Base-by-base conservation (phyloP, 2,113 vertebrate species). In the Grammomys surdaster region DNA sequence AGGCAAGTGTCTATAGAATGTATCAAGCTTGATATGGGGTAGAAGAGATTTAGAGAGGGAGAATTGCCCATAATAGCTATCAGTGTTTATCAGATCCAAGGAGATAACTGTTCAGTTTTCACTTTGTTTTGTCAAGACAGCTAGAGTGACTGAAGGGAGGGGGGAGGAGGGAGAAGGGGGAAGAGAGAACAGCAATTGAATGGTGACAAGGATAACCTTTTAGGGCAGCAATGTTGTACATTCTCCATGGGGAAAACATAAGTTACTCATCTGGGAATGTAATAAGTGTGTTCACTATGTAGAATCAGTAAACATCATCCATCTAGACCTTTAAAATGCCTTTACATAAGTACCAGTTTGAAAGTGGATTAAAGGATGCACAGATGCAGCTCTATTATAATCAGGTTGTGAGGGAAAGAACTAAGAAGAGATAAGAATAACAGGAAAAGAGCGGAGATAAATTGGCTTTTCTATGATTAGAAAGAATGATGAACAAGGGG, bases 101-200 rank as follows among this genome's bases (percentile, higher is more conserved):
- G 43, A 96, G 46, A 73, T 96, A 96, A 95, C 91, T 96, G 84
- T 92, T 96, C 75, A 91, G 43, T 88, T 91, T 88, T 96, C n/a
- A 90, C 78, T 95, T 96, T 51, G 82, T 91, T 95, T 96, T 94
- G 51, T 77, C 93, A 93, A 48, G 56, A 60, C 63, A 78, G 76
- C 67, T 51, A 93, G 84, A 97, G 58, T 77, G 75, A 24, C 75
- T 51, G 84, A 16, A 86, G 51, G 56, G 19, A 70, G 82, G 91
- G 54, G 2, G 51, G 36, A 2, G 81, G 36, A 88, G 58, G 65
- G 24, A 73, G 46, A n/a, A 63, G 85, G 90, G 36, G 89, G 1
- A n/a, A 31, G 24, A 63, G 43, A 72, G 58, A 69, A 73, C 93
- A 31, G 28, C 24, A 36, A 89, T 72, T 73, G 80, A 88, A 93